phyloP scores from a whole-genome alignment of 2,797 vertebrate species.

The Choloepus didactylus region DNA sequence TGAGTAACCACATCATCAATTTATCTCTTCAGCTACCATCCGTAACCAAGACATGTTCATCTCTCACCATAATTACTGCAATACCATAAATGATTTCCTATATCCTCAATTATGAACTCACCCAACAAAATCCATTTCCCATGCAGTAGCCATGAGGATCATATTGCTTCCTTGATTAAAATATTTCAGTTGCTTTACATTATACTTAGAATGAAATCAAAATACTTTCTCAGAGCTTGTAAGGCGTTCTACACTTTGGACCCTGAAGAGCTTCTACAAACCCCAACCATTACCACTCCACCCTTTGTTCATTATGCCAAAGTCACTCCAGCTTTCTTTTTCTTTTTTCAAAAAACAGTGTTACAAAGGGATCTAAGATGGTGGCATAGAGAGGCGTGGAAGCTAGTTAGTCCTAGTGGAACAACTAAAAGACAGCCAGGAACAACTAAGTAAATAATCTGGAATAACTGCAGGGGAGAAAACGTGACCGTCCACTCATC shows the following conservation, averaged over 20 bases:
- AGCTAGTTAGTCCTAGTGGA: too few relatives aligned
- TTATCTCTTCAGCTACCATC: neutral
- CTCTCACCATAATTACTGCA: neutral
- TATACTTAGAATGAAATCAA: neutral
- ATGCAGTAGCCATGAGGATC: neutral
- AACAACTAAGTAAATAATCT: too few relatives aligned
- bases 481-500: too few relatives aligned
- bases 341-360: neutral
- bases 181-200: neutral
- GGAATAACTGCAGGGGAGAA: too few relatives aligned
- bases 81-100: neutral
- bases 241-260: neutral
- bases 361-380: too few relatives aligned
- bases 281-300: neutral
- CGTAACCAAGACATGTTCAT: neutral
- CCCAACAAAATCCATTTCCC: neutral
- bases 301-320: neutral
- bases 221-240: neutral
- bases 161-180: neutral
- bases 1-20: neutral
- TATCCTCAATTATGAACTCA: neutral
- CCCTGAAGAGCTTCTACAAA: neutral
- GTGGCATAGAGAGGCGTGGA: too few relatives aligned
- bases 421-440: too few relatives aligned
- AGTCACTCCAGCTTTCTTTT: neutral